Conservation (phyloP, 1,140 invertebrate genomes). For the Druon quercuslanigerum region DNA sequence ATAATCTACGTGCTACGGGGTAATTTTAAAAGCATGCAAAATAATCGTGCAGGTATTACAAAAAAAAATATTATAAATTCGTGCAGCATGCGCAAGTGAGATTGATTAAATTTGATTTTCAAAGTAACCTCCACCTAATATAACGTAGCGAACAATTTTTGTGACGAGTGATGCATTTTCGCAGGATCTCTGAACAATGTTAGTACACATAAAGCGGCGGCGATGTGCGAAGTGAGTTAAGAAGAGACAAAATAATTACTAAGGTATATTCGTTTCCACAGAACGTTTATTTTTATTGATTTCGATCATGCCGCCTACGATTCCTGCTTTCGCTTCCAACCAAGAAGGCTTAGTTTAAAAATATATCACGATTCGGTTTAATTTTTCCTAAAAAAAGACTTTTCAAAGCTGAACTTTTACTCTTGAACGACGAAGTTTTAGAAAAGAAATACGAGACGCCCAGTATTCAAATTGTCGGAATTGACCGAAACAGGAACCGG, state of each 20-base stretch:
- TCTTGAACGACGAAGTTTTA: no score
- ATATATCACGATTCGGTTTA: not conserved
- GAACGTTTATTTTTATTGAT: conserved; percentile 64
- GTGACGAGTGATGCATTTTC: conserved; percentile 23
- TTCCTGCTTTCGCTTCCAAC: conserved; percentile 39
- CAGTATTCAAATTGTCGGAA: no score
- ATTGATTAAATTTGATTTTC: not conserved
- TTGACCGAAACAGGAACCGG: conserved; percentile 46
- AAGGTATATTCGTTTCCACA: conserved; percentile 66
- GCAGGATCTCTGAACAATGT: conserved; percentile 32
- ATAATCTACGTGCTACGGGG: no score
- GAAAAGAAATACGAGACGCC: no score
- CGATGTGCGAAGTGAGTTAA: conserved; percentile 51
- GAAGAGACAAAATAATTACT: conserved; percentile 69
- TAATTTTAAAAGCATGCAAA: no score
- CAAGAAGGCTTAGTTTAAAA: not conserved
- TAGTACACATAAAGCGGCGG: conserved; percentile 36
- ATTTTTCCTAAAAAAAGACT: conserved; percentile 1
- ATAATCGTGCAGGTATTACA: not conserved
- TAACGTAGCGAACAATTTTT: conserved; percentile 14
- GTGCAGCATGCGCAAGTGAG: conserved; percentile 13
- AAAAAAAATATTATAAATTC: not conserved
- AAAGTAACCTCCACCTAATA: conserved; percentile 6
- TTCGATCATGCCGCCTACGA: conserved; percentile 49
- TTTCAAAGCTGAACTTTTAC: not conserved